Base-by-base conservation (phyloP, 2,888 invertebrate genomes). In the Artemia sinica region DNA sequence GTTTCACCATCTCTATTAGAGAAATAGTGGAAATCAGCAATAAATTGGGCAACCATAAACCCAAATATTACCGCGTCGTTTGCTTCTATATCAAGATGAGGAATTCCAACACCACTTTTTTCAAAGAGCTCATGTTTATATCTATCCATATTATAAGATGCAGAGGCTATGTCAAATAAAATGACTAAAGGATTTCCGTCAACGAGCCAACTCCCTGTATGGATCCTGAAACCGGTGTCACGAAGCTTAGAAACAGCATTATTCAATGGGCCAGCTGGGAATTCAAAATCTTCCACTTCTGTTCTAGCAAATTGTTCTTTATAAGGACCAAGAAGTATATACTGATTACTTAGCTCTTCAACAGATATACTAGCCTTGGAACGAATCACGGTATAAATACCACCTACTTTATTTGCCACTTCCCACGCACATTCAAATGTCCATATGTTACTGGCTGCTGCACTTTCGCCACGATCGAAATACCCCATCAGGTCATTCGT, bases 181-280 rank as follows among this genome's bases (percentile, higher is more conserved):
- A 99, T 86, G 65, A 99, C 88, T 78, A 94, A 94, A 0, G 98
- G 98, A 81, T 95, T 97, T n/a, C 98, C 98, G 76, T 99, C 98
- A 4, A 99, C 98, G 67, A 99, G 79, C 98, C 98, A 98, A 4
- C 95, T 87, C n/a, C 98, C 98, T 50, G 91, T 93, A 75, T 71
- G 77, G 71, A 90, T 90, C 83, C 91, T 91, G 75, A 89, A 91
- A 12, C 97, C 97, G 74, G 86, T 85, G 70, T 87, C 85, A 70
- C 92, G 82, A 79, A 95, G 80, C 0, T 81, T 81, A 73, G 87
- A 85, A 1, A 93, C 88, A 8, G 92, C 89, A 65, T 84, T 80
- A 58, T 86, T 82, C 7, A 91, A 80, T 0, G 87, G 85, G 72
- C 87, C 84, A 0, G 83, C 82, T 0, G 89, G 87, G 74, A 91